A percentile compares a stretch with the other conserved stretches of the same genome.
These are phyloP conservation scores for Schizopygopsis pylzovi DNA, from an alignment of 2,797 vertebrate genomes.

Conservation along the genomic window DNA sequence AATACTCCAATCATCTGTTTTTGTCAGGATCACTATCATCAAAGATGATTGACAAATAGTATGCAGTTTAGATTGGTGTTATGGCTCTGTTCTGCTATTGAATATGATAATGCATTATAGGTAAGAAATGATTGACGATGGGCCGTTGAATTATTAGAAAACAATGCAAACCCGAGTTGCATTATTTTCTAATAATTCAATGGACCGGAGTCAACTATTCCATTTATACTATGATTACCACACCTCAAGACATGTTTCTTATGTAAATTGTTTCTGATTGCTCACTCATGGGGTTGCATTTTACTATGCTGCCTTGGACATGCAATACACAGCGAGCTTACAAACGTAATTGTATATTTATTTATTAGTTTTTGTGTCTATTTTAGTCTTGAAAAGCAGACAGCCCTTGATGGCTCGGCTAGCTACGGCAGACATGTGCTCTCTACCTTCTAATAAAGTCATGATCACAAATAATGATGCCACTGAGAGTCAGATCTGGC, in stretches of 20 bases:
- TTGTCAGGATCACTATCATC: no score
- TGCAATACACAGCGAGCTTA: not conserved
- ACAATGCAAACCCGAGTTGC: no score
- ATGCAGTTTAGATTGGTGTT: no score
- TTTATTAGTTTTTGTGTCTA: slow-evolving; percentile 6
- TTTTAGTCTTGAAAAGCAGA: slow-evolving; percentile 48
- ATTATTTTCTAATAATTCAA: no score
- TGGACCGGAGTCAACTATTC: no score
- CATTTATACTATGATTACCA: no score
- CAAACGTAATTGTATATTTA: not conserved
- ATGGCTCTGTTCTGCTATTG: no score
- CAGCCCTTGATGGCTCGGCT: slow-evolving; percentile 47
- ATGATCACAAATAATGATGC: slow-evolving; percentile 42
- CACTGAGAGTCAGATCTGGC: slow-evolving; percentile 20
- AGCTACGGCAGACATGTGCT: slow-evolving; percentile 50
- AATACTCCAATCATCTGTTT: no score
- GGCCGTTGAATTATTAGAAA: no score
- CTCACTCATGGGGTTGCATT: not conserved
- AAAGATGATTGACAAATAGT: no score
- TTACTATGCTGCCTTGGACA: not conserved
- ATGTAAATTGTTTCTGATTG: not conserved
- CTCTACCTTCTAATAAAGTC: slow-evolving; percentile 49
- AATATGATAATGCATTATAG: no score
- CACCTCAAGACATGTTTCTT: not conserved
- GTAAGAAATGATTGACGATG: no score